These are phyloP conservation scores for Clitarchus hookeri DNA, from an alignment of 2,888 invertebrate species.

Conservation along the genomic window DNA sequence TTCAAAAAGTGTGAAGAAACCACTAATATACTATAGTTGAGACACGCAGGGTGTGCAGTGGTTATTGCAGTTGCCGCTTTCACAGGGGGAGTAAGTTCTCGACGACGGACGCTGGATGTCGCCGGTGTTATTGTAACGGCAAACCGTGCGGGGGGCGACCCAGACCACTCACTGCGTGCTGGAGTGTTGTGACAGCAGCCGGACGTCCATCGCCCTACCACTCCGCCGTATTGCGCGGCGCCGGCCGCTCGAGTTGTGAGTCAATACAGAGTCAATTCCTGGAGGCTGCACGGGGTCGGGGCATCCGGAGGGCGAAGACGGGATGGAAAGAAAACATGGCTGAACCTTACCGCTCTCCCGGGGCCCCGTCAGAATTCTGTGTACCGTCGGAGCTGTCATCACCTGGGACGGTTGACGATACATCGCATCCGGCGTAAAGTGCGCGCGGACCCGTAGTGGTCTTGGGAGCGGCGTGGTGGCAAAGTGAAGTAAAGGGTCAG, in stretches of 20 bases:
- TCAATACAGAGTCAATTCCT: slow-evolving; percentile 14
- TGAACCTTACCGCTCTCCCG: background rate
- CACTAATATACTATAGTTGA: no score
- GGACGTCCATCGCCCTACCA: background rate
- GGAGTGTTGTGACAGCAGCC: background rate
- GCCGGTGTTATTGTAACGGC: background rate
- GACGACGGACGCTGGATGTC: background rate
- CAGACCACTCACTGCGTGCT: background rate
- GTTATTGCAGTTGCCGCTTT: no score
- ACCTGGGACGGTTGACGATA: no score
- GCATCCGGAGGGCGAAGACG: background rate
- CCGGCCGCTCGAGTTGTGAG: background rate
- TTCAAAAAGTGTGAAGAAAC: no score
- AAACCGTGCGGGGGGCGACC: background rate
- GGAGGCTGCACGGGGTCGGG: background rate
- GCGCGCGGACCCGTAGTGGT: no score
- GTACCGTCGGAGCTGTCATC: no score
- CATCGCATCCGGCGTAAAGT: no score
- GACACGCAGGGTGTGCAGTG: no score
- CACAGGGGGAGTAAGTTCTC: background rate
- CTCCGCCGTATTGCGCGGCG: no score
- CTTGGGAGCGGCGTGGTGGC: no score
- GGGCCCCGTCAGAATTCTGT: background rate
- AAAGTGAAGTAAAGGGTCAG: no score
- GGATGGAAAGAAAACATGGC: slow-evolving; percentile 14